phyloP scores from a whole-genome alignment of 2,113 vertebrate genomes.

The Burhinus oedicnemus region DNA sequence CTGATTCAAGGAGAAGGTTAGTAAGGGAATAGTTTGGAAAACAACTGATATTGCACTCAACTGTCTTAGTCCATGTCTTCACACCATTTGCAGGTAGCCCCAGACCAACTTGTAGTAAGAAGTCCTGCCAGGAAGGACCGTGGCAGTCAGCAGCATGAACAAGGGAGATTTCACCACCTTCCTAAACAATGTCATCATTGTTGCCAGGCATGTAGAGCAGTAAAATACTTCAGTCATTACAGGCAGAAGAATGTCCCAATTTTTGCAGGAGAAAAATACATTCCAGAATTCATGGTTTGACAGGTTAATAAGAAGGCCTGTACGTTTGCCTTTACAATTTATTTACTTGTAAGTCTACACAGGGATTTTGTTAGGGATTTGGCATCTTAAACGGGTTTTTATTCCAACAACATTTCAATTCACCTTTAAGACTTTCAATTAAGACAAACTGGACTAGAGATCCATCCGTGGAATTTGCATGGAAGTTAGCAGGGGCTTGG shows the following conservation, averaged over 20 bases:
- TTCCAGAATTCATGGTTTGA: neutral
- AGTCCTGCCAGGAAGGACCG: neutral
- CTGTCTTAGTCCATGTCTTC: neutral
- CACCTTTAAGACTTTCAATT: constrained; percentile 15
- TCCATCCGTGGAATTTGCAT: neutral
- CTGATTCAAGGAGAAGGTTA: neutral
- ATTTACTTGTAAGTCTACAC: neutral
- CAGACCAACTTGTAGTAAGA: neutral
- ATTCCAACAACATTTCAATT: neutral
- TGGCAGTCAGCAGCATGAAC: neutral
- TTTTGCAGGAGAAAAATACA: neutral
- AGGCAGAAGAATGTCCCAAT: neutral
- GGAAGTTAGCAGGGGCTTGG: neutral
- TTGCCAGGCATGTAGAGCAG: neutral
- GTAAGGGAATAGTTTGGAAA: neutral
- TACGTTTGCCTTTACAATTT: neutral
- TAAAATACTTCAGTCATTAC: neutral
- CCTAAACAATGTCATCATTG: neutral
- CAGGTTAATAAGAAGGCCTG: constrained; percentile 5
- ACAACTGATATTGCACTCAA: neutral
- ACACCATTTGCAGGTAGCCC: neutral
- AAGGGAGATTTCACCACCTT: neutral
- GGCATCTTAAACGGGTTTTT: constrained; percentile 25
- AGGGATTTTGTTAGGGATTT: constrained; percentile 28
- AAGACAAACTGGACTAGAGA: neutral